Evolutionary conservation across 2,797 vertebrate species (phyloP), one percentile per base, ranked within the genome.

Genomic region (Lophotriccus pileatus): DNA sequence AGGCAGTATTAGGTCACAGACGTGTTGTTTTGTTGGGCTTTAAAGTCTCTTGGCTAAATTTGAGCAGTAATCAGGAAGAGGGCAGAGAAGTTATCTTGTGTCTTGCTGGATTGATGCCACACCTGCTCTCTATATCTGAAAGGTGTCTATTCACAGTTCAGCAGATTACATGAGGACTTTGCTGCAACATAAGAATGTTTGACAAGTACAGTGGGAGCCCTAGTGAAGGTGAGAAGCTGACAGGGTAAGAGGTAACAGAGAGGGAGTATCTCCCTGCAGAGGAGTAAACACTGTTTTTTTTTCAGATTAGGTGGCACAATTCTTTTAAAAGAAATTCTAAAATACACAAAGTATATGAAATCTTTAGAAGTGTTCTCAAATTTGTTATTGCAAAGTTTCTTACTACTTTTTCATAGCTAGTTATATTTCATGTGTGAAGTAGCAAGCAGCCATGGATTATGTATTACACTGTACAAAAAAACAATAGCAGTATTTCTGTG

Each of bases 111-210:
- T 56, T 13, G 15, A n/a, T 82, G 72, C 83, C 80, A 74, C 83
- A 77, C 59, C 88, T 94, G 81, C 60, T 77, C 23, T 70, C 1
- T 21, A 7, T 59, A 4, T 75, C 77, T 88, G 83, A 90, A 50
- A 88, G 80, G 66, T 93, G 90, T 89, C 63, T 76, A 8, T 64
- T 90, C 90, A 79, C 92, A 93, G 86, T 7, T 94, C 70, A 93
- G 80, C 73, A 79, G 86, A 47, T 77, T 27, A 28, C 8, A 0
- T 12, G 44, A 46, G 74, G 56, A 28, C 84, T 90, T 69, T n/a
- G 77, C 67, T 96, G 93, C 63, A 90, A 87, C 27, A 1, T 56
- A 13, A 49, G 67, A 93, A 93, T 88, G 80, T 90, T 84, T 87
- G 70, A 89, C 81, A 64, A 79, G 92, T 78, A 47, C 64, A 52